Conservation (phyloP, 2,888 invertebrate species). For the Nephrotoma appendiculata region DNA sequence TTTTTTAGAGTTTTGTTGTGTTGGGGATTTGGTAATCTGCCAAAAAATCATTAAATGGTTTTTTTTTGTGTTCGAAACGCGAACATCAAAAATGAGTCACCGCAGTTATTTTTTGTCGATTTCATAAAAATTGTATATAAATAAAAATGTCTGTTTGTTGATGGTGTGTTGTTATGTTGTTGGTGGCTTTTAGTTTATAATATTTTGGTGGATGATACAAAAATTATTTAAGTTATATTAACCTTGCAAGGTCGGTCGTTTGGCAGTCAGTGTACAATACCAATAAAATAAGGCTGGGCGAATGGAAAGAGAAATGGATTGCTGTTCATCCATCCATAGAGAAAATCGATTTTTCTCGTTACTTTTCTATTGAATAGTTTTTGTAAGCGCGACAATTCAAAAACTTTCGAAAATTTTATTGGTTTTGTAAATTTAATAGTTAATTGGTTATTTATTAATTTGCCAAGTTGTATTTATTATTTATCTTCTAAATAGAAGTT, state of each 20-base stretch:
- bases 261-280: neutral
- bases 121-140: neutral
- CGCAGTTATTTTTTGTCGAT: neutral
- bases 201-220: neutral
- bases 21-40: neutral
- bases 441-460: too few relatives aligned
- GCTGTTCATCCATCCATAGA: too few relatives aligned
- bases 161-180: neutral
- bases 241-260: neutral
- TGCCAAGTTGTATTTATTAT: too few relatives aligned
- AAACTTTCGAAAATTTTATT: neutral
- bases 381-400: neutral
- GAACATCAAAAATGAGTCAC: neutral
- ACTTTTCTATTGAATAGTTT: neutral
- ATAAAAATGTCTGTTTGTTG: neutral
- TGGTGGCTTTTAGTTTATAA: neutral
- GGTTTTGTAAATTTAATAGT: too few relatives aligned
- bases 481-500: too few relatives aligned
- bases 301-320: neutral
- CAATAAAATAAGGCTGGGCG: neutral
- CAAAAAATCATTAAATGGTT: neutral
- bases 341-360: neutral
- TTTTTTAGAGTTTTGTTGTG: neutral
- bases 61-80: neutral
- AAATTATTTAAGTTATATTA: neutral